Conservation (phyloP, 2,888 invertebrate genomes). For the Encarsia formosa region DNA sequence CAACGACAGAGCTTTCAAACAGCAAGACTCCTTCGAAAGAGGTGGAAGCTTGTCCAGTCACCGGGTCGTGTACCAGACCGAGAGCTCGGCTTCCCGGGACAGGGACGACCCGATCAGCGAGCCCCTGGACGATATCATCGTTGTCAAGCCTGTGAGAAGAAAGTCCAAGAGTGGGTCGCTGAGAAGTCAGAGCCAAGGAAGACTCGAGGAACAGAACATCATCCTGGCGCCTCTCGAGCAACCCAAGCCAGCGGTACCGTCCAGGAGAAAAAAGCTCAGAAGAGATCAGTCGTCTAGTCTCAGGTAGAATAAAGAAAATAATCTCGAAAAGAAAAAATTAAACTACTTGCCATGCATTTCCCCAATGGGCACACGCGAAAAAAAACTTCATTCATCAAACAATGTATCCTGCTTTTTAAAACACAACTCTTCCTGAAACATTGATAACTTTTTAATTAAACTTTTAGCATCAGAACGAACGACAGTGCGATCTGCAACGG, state of each 20-base stretch:
- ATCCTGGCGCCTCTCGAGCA: slow-evolving; percentile 28
- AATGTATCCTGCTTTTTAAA: too few relatives aligned
- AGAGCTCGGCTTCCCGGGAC: slow-evolving; percentile 23
- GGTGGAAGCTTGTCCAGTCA: slow-evolving; percentile 35
- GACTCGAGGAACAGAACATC: slow-evolving; percentile 29
- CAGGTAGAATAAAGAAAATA: slow-evolving; percentile 6
- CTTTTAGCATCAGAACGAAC: slow-evolving; percentile 17
- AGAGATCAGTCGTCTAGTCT: slow-evolving; percentile 21
- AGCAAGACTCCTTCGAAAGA: slow-evolving; percentile 35
- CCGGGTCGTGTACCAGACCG: slow-evolving; percentile 43
- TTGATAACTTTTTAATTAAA: not conserved
- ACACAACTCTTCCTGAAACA: too few relatives aligned
- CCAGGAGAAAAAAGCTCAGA: slow-evolving; percentile 35
- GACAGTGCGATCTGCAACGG: slow-evolving; percentile 34
- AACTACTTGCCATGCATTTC: too few relatives aligned
- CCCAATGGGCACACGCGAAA: too few relatives aligned
- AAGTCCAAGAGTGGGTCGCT: slow-evolving; percentile 43
- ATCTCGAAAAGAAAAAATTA: too few relatives aligned
- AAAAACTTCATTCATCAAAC: too few relatives aligned
- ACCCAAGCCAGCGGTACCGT: slow-evolving; percentile 36
- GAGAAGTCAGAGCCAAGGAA: slow-evolving; percentile 40
- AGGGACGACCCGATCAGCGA: slow-evolving; percentile 29
- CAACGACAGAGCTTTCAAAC: slow-evolving; percentile 48
- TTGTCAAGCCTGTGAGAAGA: slow-evolving; percentile 44
- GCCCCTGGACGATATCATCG: slow-evolving; percentile 43